Evolutionary conservation across 53 echinoderm and acorn worm species (phyloP).

Genomic region (Actinopyga echinites): DNA sequence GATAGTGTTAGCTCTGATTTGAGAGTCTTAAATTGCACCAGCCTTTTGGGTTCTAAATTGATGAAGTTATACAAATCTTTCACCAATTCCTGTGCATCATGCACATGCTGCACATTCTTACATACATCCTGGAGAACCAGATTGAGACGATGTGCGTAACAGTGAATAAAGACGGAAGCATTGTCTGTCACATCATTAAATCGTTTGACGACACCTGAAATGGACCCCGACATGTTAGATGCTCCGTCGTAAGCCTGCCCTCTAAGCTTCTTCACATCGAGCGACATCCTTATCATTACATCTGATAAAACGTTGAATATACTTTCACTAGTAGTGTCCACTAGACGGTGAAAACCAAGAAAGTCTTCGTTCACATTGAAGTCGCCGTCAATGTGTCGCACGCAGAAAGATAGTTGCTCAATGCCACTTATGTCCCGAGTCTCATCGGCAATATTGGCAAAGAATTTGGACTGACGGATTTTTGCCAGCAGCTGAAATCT

Average conservation of each 20-base stretch:
- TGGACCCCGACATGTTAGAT: conserved; percentile 49
- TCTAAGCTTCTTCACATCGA: conserved; percentile 35
- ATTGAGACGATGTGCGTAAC: conserved; percentile 38
- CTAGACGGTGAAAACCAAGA: conserved; percentile 42
- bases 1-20: background rate
- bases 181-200: conserved; percentile 24
- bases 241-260: conserved; percentile 59
- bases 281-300: conserved; percentile 10
- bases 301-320: conserved; percentile 32
- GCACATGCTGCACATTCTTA: background rate
- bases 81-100: conserved; percentile 28
- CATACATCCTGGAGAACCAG: conserved; percentile 18
- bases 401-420: conserved; percentile 48
- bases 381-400: conserved; percentile 39
- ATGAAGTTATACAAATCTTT: conserved; percentile 36
- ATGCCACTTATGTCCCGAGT: conserved; percentile 48
- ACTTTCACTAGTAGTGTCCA: conserved; percentile 7
- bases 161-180: conserved; percentile 32
- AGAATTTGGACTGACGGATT: background rate
- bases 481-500: conserved; percentile 22
- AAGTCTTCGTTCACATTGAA: conserved; percentile 52
- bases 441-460: conserved; percentile 55
- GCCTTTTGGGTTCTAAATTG: conserved; percentile 15
- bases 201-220: conserved; percentile 32
- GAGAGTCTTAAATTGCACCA: background rate